Evolutionary conservation across 2,797 vertebrate species (phyloP).

Genomic region (Champsocephalus esox): DNA sequence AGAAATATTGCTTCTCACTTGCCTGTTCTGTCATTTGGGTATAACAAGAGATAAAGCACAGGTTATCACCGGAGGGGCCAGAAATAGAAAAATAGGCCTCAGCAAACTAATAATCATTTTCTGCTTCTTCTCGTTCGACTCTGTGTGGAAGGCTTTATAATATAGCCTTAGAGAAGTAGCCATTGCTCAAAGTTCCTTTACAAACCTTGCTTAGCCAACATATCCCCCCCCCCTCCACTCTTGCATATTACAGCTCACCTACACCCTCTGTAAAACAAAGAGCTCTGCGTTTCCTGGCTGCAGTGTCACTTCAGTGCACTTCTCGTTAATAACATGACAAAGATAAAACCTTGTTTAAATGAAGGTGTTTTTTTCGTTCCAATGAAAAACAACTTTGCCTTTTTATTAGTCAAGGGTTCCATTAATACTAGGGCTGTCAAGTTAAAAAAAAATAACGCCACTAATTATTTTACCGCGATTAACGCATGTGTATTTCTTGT

Average conservation of each 20-base stretch:
- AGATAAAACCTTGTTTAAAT: neutral
- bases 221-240: neutral
- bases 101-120: neutral
- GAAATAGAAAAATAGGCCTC: neutral
- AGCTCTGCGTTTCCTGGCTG: neutral
- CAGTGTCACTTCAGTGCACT: neutral
- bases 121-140: neutral
- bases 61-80: neutral
- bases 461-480: no score
- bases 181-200: constrained; percentile 28
- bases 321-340: neutral
- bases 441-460: no score
- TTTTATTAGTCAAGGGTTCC: neutral
- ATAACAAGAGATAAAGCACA: neutral
- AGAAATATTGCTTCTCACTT: neutral
- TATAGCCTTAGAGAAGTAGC: neutral
- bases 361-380: neutral
- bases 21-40: neutral
- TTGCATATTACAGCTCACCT: neutral
- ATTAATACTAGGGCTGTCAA: neutral
- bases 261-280: neutral
- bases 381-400: neutral
- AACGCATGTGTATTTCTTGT: no score
- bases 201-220: constrained; percentile 7
- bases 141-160: neutral